Evolutionary conservation across 2,797 vertebrate species (phyloP).

Genomic region (Alcedo quadribrachys): DNA sequence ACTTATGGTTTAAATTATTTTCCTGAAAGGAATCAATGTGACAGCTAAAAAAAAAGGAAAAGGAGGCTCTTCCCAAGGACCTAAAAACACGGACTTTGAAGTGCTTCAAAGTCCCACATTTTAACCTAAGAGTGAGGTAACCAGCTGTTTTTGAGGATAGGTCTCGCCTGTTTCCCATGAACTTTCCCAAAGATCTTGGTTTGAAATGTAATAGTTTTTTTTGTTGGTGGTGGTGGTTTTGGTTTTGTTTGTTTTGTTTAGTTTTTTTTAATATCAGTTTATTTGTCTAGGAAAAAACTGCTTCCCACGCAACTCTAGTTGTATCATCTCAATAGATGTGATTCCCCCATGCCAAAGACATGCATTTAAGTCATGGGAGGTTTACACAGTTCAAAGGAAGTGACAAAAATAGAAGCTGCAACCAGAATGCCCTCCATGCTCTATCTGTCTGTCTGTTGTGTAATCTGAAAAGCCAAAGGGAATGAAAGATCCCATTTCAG

Average conservation of each 20-base stretch:
- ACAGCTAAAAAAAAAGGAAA: not conserved
- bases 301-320: slow-evolving; percentile 34
- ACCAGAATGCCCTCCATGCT: not conserved
- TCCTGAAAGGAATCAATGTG: not conserved
- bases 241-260: not conserved
- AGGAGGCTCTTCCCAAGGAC: not conserved
- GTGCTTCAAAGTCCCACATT: not conserved
- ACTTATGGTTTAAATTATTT: not conserved
- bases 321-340: not conserved
- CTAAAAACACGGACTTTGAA: not conserved
- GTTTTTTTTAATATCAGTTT: not conserved
- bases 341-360: not conserved
- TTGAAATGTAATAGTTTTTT: not conserved
- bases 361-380: slow-evolving; percentile 10
- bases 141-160: not conserved
- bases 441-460: slow-evolving; percentile 13
- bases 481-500: slow-evolving; percentile 17
- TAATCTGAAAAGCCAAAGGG: slow-evolving; percentile 21
- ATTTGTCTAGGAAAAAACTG: not conserved
- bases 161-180: not conserved
- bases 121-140: not conserved
- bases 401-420: slow-evolving; percentile 33
- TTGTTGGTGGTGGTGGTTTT: too few species aligned
- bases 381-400: slow-evolving; percentile 24
- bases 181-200: slow-evolving; percentile 2